Evolutionary conservation across 1,140 invertebrate genomes (phyloP).

Genomic region (Calephelis virginiensis): DNA sequence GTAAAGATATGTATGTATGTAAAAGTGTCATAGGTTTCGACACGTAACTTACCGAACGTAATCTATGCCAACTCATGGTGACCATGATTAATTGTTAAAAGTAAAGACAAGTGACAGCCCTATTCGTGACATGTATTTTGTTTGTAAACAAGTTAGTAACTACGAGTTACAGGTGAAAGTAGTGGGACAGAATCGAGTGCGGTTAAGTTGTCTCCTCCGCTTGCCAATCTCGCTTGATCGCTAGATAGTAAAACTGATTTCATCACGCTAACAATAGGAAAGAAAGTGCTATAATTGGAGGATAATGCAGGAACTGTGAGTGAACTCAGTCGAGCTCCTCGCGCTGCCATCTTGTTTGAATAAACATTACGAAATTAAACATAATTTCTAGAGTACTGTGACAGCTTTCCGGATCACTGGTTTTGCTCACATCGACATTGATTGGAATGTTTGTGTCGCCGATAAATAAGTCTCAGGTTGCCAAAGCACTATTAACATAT

Average conservation of each 20-base stretch:
- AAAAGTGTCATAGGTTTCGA: no score
- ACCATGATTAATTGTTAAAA: no score
- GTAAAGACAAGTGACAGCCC: background rate
- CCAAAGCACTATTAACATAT: no score
- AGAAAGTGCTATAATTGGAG: conserved; percentile 68
- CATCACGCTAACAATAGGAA: conserved; percentile 70
- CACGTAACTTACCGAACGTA: no score
- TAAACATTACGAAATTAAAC: background rate
- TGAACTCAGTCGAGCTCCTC: conserved; percentile 26
- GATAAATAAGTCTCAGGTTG: no score
- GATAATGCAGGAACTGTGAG: conserved; percentile 51
- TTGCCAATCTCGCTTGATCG: conserved; percentile 53
- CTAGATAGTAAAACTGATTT: conserved; percentile 68
- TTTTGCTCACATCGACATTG: no score
- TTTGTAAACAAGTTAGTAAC: conserved; percentile 14
- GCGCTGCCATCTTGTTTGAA: background rate
- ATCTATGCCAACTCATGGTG: no score
- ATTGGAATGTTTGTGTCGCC: no score
- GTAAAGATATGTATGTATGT: no score
- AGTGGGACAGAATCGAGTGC: conserved; percentile 43
- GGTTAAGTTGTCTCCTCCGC: conserved; percentile 31
- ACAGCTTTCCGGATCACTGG: no score
- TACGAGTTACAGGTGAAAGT: conserved; percentile 55
- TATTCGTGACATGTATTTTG: conserved; percentile 5
- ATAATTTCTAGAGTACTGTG: no score